A percentile compares a stretch with the other conserved stretches of the same genome.
Evolutionary conservation across 2,113 vertebrate genomes (phyloP).

Genomic region (Strix aluco): DNA sequence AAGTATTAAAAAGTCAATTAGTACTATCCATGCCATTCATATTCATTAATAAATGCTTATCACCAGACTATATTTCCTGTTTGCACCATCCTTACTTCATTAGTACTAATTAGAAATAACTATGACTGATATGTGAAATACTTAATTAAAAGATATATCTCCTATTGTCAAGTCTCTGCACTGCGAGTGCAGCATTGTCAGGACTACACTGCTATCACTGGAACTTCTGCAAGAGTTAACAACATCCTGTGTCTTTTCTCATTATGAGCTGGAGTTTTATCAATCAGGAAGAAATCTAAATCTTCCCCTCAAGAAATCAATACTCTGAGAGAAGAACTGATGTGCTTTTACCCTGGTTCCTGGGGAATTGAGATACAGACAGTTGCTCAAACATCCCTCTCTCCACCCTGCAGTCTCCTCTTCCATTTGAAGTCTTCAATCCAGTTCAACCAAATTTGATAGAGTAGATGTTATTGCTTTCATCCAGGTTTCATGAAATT

Average conservation of each 20-base stretch:
- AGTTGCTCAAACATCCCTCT: neutral
- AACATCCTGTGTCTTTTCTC: neutral
- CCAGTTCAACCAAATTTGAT: neutral
- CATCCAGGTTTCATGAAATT: neutral
- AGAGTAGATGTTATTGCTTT: neutral
- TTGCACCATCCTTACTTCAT: slow-evolving; percentile 37
- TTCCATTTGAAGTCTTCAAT: neutral
- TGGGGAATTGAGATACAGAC: neutral
- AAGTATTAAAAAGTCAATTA: neutral
- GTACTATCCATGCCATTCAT: neutral
- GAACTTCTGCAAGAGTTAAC: neutral
- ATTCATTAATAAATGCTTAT: slow-evolving; percentile 57
- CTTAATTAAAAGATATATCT: slow-evolving; percentile 57
- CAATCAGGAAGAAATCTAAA: neutral
- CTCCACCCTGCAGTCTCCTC: neutral
- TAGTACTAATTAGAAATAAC: slow-evolving; percentile 50
- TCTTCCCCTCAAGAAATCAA: neutral
- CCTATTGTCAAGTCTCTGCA: neutral
- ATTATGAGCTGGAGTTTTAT: neutral
- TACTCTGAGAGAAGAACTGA: neutral
- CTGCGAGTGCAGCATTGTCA: neutral
- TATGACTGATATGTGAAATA: slow-evolving; percentile 16
- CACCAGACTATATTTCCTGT: slow-evolving; percentile 37
- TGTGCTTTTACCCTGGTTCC: neutral
- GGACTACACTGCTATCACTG: neutral